phyloP scores from a whole-genome alignment of 2,888 invertebrate genomes.

The Xanthia icteritia region DNA sequence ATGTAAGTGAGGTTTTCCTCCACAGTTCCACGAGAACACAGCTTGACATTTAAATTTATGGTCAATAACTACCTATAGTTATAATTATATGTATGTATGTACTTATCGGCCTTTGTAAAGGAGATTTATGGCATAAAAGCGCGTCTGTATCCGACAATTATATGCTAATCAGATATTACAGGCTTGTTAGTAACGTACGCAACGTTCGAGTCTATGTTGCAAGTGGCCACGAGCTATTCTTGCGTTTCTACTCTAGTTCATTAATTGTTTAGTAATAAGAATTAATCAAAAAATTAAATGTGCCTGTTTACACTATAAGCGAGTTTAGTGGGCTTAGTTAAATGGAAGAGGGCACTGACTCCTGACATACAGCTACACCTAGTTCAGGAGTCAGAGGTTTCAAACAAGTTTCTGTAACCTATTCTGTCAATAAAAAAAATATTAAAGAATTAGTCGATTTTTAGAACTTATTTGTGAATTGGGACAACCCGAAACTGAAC shows the following conservation, averaged over 20 bases:
- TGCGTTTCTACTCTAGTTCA: not conserved
- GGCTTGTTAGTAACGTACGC: slow-evolving; percentile 55
- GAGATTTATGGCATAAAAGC: slow-evolving; percentile 82
- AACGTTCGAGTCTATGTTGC: slow-evolving; percentile 33
- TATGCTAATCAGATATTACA: slow-evolving; percentile 79
- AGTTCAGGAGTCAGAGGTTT: no score
- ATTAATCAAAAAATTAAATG: not conserved
- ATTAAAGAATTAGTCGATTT: not conserved
- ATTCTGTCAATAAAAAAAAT: no score
- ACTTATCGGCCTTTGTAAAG: slow-evolving; percentile 75
- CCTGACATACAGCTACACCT: no score
- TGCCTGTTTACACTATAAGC: no score
- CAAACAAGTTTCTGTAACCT: no score
- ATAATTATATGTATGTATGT: slow-evolving; percentile 46
- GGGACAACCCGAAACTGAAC: not conserved
- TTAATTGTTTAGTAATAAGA: not conserved
- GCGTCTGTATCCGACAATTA: slow-evolving; percentile 83
- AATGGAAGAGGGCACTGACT: no score
- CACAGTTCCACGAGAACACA: slow-evolving; percentile 48
- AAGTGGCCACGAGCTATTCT: slow-evolving; percentile 34
- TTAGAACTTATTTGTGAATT: not conserved
- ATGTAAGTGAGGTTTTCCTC: slow-evolving; percentile 67
- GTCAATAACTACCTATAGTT: slow-evolving; percentile 62
- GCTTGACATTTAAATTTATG: slow-evolving; percentile 67
- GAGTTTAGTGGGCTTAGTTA: no score